Evolutionary conservation across 2,888 invertebrate genomes (phyloP).

Genomic region (Gryllus longicercus): DNA sequence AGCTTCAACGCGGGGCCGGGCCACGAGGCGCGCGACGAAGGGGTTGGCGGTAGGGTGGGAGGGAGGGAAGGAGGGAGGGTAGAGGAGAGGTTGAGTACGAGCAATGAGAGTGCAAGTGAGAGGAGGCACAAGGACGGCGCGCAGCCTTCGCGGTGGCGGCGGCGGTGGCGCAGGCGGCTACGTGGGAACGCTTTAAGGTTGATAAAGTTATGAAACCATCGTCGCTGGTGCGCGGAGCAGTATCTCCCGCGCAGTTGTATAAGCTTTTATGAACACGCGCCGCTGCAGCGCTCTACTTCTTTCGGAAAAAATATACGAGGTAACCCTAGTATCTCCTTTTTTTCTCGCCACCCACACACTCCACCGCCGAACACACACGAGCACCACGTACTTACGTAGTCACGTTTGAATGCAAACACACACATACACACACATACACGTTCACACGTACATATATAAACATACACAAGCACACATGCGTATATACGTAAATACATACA

Average conservation of each 20-base stretch:
- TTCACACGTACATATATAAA: neutral
- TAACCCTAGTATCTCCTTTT: no score
- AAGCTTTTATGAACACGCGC: conserved; percentile 8
- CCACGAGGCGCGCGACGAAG: neutral
- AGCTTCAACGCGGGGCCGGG: no score
- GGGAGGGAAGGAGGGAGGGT: neutral
- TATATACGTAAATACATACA: conserved; percentile 12
- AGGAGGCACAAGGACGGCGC: neutral
- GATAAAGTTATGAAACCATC: conserved; percentile 17
- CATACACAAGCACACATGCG: neutral
- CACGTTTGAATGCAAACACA: conserved; percentile 1
- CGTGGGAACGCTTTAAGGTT: neutral
- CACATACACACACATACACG: neutral
- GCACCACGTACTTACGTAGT: conserved; percentile 18
- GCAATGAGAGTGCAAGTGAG: neutral
- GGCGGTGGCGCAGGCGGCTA: no score
- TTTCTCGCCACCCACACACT: neutral
- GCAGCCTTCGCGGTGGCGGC: no score
- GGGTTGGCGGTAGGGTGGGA: neutral
- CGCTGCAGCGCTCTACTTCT: neutral
- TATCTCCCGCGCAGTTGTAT: conserved; percentile 17
- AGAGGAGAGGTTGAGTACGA: neutral
- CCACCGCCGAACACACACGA: neutral
- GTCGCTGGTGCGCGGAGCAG: neutral
- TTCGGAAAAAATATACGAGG: neutral